Percentiles rank a stretch among this genome's conserved stretches.
phyloP scores from a whole-genome alignment of 2,113 vertebrate species.

The Tragelaphus imberbis region DNA sequence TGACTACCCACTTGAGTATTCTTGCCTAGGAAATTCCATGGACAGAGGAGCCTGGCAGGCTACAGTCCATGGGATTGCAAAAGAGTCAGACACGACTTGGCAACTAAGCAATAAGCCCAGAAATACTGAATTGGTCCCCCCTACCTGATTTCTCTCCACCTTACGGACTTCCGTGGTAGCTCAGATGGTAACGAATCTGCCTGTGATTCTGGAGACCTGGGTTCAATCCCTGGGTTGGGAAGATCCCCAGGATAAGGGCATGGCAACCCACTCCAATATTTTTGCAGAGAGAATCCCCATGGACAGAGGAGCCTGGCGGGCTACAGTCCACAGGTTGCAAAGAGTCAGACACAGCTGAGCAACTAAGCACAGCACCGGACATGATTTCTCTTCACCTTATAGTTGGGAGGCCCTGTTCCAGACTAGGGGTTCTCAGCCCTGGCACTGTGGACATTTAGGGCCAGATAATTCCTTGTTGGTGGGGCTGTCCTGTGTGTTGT shows the following conservation, averaged over 20 bases:
- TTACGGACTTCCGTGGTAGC: fast-evolving
- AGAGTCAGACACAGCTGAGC: neutral
- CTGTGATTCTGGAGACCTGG: neutral
- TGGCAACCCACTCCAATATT: neutral
- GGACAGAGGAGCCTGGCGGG: neutral
- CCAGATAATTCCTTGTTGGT: neutral
- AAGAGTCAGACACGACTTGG: neutral
- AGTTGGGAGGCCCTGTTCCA: neutral
- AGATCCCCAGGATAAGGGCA: neutral
- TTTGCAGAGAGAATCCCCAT: neutral
- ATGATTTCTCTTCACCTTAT: neutral
- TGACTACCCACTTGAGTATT: neutral
- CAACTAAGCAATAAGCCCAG: neutral
- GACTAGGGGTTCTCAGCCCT: neutral
- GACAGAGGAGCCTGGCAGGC: neutral
- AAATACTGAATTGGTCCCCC: neutral
- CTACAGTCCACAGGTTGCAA: neutral
- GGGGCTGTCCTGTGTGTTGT: neutral
- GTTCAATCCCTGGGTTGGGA: neutral
- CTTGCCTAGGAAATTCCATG: neutral
- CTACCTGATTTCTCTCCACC: neutral
- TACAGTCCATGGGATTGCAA: neutral
- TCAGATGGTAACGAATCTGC: neutral
- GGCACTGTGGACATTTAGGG: neutral
- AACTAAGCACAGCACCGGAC: neutral